Base-by-base conservation (phyloP, 2,888 invertebrate genomes). In the Orthosia cruda region DNA sequence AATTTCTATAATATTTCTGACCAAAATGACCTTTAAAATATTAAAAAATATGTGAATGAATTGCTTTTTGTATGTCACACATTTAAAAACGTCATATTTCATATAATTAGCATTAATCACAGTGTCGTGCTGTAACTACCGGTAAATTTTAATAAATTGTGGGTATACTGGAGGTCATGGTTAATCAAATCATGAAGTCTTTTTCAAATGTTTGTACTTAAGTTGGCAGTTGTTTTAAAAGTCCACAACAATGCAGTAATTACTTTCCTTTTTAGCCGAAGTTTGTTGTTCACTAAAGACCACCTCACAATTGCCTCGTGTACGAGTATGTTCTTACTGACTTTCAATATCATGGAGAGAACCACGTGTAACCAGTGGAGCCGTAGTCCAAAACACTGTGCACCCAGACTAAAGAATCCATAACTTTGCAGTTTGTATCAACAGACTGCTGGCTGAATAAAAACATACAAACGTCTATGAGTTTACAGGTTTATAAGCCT, bases 51-150 rank as follows among this genome's bases (percentile, higher is more conserved):
- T 26, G n/a, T 13, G 47, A 55, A 45, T 61, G 47, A 52, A 58
- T 54, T 62, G 18, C 26, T 47, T 23, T 75, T 26, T 18, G n/a
- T 71, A 18, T 52, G 40, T 52, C 23, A n/a, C 49, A 18, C 40
- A 74, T 23, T 62, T 9, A 58, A 58, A 75, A 54, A 26, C 16
- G 20, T 23, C 13, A 67, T 81, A 45, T 78, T 78, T 75, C 23
- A 67, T 55, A 23, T 52, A 75, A 55, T 81, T 67, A 40, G 7
- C 50, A 59, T 81, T 64, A 67, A 55, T 76, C 20, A 80, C 23
- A 47, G 54, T 57, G 47, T 64, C 71, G 49, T 55, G 20, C 26
- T 64, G 45, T 63, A 55, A 18, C 18, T 58, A 76, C 49, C 13
- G 32, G 49, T 15, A 64, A 15, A 16, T 20, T 71, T 67, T 81